phyloP scores from a whole-genome alignment of 92 coral and sea anemone species.

The Pocillopora meandrina region DNA sequence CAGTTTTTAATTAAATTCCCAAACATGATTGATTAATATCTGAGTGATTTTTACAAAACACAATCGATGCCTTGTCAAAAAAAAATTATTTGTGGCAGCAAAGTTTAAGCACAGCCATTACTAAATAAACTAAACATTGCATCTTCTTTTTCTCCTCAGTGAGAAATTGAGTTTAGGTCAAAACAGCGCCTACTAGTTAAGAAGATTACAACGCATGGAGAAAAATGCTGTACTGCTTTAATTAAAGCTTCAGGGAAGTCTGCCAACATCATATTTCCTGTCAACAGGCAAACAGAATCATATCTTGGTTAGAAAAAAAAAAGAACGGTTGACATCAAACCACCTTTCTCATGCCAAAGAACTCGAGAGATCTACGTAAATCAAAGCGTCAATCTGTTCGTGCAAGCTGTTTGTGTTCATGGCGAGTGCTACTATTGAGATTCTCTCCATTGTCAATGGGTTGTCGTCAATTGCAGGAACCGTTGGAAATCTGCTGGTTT shows the following conservation, averaged over 20 bases:
- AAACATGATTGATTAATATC: too few relatives aligned
- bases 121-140: too few relatives aligned
- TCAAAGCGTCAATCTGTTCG: neutral
- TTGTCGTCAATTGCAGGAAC: slow-evolving; percentile 52
- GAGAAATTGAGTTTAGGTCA: neutral
- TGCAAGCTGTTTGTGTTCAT: neutral
- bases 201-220: neutral
- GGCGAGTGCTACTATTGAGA: neutral
- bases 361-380: too few relatives aligned
- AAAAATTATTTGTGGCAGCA: too few relatives aligned
- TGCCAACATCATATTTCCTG: slow-evolving; percentile 3
- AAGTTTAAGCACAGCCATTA: too few relatives aligned
- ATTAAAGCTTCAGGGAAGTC: slow-evolving; percentile 1
- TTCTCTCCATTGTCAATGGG: slow-evolving; percentile 47
- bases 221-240: neutral
- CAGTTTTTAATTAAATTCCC: too few relatives aligned
- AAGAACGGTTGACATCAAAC: neutral
- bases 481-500: slow-evolving; percentile 57
- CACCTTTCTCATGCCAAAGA: too few relatives aligned
- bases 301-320: neutral
- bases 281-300: neutral
- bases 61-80: too few relatives aligned
- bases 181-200: slow-evolving; percentile 1
- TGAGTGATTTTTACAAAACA: too few relatives aligned
- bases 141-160: neutral